Percentiles rank a stretch among this genome's conserved stretches.
These are phyloP conservation scores for Chloromyia formosa DNA, from an alignment of 2,888 invertebrate species.

Conservation along the genomic window DNA sequence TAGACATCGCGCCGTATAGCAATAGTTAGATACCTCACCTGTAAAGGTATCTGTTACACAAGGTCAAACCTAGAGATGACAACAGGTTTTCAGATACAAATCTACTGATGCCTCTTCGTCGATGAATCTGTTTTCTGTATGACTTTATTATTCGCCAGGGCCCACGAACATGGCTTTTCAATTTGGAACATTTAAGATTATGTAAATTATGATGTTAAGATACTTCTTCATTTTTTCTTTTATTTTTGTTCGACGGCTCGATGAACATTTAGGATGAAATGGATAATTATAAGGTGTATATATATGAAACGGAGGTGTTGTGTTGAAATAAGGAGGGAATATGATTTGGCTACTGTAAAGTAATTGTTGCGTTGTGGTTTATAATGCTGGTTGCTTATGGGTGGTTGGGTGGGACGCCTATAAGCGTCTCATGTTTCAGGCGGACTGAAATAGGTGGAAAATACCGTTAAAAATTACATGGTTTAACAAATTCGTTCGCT, in stretches of 20 bases:
- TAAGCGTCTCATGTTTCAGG: too few species aligned
- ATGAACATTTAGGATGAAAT: constrained; percentile 35
- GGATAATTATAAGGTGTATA: background rate
- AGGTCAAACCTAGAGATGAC: constrained; percentile 34
- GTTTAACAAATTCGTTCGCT: too few species aligned
- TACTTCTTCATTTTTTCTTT: constrained; percentile 9
- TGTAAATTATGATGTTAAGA: constrained; percentile 41
- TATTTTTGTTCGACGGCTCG: too few species aligned
- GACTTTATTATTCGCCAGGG: background rate
- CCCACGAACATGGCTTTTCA: constrained; percentile 18
- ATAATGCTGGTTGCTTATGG: too few species aligned
- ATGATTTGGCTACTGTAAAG: background rate
- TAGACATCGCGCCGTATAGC: background rate
- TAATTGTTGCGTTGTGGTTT: too few species aligned
- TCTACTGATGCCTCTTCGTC: background rate
- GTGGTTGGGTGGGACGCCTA: too few species aligned
- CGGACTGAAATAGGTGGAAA: too few species aligned
- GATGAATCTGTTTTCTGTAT: background rate
- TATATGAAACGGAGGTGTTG: background rate
- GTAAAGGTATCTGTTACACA: constrained; percentile 32
- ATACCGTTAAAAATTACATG: too few species aligned
- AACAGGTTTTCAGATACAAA: constrained; percentile 32
- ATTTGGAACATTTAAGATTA: constrained; percentile 39
- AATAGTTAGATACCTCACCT: constrained; percentile 16
- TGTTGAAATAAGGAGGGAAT: background rate